A percentile compares a stretch with the other conserved stretches of the same genome.
Conservation (phyloP, 2,888 invertebrate genomes). For the Ectemnius lituratus region DNA sequence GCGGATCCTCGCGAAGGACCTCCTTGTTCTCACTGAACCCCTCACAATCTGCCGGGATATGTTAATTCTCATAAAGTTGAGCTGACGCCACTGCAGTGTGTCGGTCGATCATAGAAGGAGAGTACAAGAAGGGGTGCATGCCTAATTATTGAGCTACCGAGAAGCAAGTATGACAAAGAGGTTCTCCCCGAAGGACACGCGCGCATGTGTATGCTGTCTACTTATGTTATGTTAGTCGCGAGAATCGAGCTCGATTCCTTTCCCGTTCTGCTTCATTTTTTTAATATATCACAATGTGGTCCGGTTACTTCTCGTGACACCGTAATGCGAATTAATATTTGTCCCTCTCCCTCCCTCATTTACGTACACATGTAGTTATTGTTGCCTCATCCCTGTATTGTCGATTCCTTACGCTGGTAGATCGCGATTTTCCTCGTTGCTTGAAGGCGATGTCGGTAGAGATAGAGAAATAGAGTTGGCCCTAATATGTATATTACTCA, state of each 20-base stretch:
- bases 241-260: constrained; percentile 47
- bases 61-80: constrained; percentile 31
- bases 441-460: constrained; percentile 77
- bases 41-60: neutral
- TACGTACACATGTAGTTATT: constrained; percentile 75
- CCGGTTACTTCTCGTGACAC: constrained; percentile 50
- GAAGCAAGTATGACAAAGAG: constrained; percentile 25
- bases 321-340: constrained; percentile 25
- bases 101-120: constrained; percentile 20
- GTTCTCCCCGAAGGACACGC: constrained; percentile 32
- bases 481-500: constrained; percentile 28
- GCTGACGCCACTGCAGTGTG: constrained; percentile 18
- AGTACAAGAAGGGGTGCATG: neutral
- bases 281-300: constrained; percentile 72
- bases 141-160: constrained; percentile 15
- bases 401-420: constrained; percentile 72
- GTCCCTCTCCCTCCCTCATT: constrained; percentile 57
- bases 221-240: constrained; percentile 34
- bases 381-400: constrained; percentile 78
- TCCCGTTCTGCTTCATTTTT: constrained; percentile 31
- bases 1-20: constrained; percentile 19
- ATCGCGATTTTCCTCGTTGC: constrained; percentile 70
- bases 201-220: constrained; percentile 36
- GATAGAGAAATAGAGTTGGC: constrained; percentile 74
- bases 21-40: constrained; percentile 22